These are phyloP conservation scores for Lycodopsis pacificus DNA, from an alignment of 2,797 vertebrate genomes.

Conservation along the genomic window DNA sequence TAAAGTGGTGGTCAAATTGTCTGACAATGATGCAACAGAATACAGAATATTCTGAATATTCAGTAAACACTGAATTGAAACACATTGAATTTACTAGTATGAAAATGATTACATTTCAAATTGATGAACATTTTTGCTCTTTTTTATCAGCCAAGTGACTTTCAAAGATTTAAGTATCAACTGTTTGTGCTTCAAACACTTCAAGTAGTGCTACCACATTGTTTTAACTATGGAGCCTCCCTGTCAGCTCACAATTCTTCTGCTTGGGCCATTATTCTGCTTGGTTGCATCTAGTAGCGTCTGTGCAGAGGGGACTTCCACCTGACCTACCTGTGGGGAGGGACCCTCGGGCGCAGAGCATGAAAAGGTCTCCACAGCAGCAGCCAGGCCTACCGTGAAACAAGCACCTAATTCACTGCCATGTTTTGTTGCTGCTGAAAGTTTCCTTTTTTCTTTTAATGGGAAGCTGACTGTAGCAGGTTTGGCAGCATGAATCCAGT, in stretches of 20 bases:
- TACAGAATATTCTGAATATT: too few species aligned
- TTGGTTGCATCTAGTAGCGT: neutral
- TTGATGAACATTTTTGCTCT: neutral
- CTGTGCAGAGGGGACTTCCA: constrained; percentile 39
- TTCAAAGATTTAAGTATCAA: neutral
- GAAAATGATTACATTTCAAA: neutral
- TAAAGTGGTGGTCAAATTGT: neutral
- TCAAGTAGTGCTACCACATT: neutral
- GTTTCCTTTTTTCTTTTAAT: constrained; percentile 23
- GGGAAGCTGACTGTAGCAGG: constrained; percentile 57
- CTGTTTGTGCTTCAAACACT: neutral
- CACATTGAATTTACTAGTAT: neutral
- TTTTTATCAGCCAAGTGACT: neutral
- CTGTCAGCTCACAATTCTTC: neutral
- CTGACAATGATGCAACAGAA: neutral
- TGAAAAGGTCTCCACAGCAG: constrained; percentile 27
- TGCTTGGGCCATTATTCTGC: neutral
- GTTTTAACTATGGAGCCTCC: constrained; percentile 4
- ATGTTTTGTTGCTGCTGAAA: constrained; percentile 37
- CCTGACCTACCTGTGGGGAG: constrained; percentile 32
- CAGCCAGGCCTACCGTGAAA: constrained; percentile 40
- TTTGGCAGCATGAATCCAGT: constrained; percentile 61
- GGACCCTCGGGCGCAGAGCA: constrained; percentile 8
- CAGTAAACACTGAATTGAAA: neutral
- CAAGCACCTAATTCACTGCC: constrained; percentile 48